phyloP scores from a whole-genome alignment of 2,797 vertebrate genomes.

The Cheirogaleus major region DNA sequence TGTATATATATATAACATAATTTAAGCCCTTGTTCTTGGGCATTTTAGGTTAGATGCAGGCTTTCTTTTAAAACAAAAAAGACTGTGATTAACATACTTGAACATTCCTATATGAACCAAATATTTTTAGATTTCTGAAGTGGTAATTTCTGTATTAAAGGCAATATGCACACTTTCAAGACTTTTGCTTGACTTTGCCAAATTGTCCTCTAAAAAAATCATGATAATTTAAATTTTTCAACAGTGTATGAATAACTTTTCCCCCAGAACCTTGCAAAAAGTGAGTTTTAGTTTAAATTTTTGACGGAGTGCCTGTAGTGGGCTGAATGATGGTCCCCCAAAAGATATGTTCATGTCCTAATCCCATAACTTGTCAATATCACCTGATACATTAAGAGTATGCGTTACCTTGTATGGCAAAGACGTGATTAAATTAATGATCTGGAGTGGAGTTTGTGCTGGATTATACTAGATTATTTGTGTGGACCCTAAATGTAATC shows the following conservation, averaged over 20 bases:
- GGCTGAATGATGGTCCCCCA: not conserved
- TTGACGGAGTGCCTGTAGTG: not conserved
- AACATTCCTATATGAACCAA: not conserved
- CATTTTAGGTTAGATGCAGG: not conserved
- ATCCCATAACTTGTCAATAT: not conserved
- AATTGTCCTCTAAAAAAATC: not conserved
- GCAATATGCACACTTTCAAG: not conserved
- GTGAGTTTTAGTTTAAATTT: not conserved
- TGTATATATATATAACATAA: not conserved
- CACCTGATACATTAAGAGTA: not conserved
- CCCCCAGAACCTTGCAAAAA: not conserved
- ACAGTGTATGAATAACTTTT: not conserved
- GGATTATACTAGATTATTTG: not conserved
- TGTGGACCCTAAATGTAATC: not conserved
- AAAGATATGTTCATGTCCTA: not conserved
- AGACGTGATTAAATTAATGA: not conserved
- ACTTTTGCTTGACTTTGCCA: not conserved
- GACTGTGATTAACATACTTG: not conserved
- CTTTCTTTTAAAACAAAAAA: not conserved
- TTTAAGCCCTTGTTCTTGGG: not conserved
- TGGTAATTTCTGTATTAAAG: not conserved
- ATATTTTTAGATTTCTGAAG: not conserved
- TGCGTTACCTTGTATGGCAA: not conserved
- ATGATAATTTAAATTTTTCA: not conserved
- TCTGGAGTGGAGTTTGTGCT: not conserved